Conservation (phyloP, 23 tunicate species). For the Styela clava region DNA sequence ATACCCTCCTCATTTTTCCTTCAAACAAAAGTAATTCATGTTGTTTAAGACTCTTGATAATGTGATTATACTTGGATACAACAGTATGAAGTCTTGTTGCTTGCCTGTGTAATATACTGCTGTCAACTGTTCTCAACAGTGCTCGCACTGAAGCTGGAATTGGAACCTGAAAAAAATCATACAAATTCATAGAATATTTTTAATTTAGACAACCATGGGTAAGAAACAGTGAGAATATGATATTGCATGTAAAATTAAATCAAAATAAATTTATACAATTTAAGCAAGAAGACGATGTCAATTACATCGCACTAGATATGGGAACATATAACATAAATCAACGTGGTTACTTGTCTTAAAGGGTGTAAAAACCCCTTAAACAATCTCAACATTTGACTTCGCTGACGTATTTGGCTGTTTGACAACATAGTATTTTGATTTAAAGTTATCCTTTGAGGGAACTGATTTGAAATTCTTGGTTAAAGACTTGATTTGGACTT, state of each 20-base stretch:
- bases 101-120: slow-evolving; percentile 58
- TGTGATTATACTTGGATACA: slow-evolving; percentile 86
- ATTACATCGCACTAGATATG: too few relatives aligned
- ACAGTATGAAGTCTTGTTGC: slow-evolving; percentile 58
- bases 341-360: too few relatives aligned
- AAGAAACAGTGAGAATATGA: not conserved
- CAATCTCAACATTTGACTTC: too few relatives aligned
- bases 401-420: too few relatives aligned
- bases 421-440: too few relatives aligned
- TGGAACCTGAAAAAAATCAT: slow-evolving; percentile 41
- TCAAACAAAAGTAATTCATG: slow-evolving; percentile 77
- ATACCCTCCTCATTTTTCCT: slow-evolving; percentile 63
- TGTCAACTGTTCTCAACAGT: slow-evolving; percentile 58
- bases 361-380: too few relatives aligned
- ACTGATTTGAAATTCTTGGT: too few relatives aligned
- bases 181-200: not conserved
- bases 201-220: not conserved
- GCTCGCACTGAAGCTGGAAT: slow-evolving; percentile 76
- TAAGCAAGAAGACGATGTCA: not conserved
- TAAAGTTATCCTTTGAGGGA: too few relatives aligned
- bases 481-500: too few relatives aligned
- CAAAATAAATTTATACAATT: not conserved
- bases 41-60: slow-evolving; percentile 72
- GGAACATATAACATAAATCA: too few relatives aligned
- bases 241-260: not conserved